Evolutionary conservation across 2,888 invertebrate genomes (phyloP).

Genomic region (Cabera pusaria): DNA sequence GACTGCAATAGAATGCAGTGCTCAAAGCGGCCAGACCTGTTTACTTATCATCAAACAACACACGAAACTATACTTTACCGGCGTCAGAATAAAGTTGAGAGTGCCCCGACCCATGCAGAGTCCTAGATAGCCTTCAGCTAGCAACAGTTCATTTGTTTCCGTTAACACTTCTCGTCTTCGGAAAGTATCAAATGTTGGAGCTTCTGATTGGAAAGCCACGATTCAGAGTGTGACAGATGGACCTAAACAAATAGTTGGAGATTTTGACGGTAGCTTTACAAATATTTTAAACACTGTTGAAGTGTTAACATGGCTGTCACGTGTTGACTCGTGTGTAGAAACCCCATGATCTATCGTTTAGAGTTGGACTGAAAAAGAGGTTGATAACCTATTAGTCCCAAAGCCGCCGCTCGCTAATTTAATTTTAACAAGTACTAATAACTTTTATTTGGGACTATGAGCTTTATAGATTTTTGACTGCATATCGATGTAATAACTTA

Average conservation of each 20-base stretch:
- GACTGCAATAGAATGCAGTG: conserved; percentile 74
- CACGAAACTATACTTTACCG: conserved; percentile 45
- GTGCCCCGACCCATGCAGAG: conserved; percentile 32
- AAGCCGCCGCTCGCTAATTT: conserved; percentile 9
- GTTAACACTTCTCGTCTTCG: conserved; percentile 72
- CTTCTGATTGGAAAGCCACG: conserved; percentile 71
- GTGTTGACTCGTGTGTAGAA: conserved; percentile 36
- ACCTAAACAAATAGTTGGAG: conserved; percentile 49
- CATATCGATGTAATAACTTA: conserved; percentile 1
- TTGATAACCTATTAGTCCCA: conserved; percentile 26
- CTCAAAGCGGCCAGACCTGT: conserved; percentile 72
- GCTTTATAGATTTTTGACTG: conserved; percentile 6
- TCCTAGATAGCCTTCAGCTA: conserved; percentile 63
- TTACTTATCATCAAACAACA: conserved; percentile 52
- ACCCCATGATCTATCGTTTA: conserved; percentile 51
- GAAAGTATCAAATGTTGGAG: conserved; percentile 68
- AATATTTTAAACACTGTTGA: conserved; percentile 45
- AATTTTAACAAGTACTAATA: conserved; percentile 13
- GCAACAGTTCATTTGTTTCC: conserved; percentile 77
- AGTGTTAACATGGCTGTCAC: conserved; percentile 55
- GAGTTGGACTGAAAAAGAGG: conserved; percentile 31
- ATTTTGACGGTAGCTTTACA: conserved; percentile 41
- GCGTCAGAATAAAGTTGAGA: conserved; percentile 33
- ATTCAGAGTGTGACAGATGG: conserved; percentile 46
- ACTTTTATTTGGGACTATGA: conserved; percentile 3